Evolutionary conservation across 2,888 invertebrate species (phyloP), one percentile per base, ranked within the genome.

Genomic region (Aplocera efformata): DNA sequence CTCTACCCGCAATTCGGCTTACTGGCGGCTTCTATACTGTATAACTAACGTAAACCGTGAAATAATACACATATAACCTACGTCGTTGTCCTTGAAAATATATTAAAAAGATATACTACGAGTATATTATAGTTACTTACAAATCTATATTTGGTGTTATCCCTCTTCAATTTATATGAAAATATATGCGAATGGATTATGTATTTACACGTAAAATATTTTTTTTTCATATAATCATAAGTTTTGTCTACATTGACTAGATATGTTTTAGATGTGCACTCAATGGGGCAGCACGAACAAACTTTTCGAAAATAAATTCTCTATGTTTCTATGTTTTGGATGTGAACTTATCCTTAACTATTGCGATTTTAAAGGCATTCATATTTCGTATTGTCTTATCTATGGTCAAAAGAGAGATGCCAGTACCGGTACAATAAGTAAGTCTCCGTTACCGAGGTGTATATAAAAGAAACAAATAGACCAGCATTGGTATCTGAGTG

Each of bases 311-410:
- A 85, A 84, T 83, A 84, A 84, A 70, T 68, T 72, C 74, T 82
- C 72, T 78, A 72, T 72, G 58, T 42, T 72, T 79, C 36, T 45
- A 28, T 39, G 39, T 39, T 35, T 45, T 63, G 71, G 67, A 75
- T 56, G 67, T 72, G 67, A 84, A 83, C 78, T 63, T 77, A 82
- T 76, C 63, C 75, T 69, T 79, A 82, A 74, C 84, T 85, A 85
- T 85, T 84, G 85, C 82, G 63, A 76, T 78, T 61, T 50, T 33
- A 71, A 86, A 85, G 86, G 86, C 86, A 83, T 84, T 71, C 75
- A 78, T 85, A 82, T 85, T 78, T 84, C 74, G 85, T 86, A 86
- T 86, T 86, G 86, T 86, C 86, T 84, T 83, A 83, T 76, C 83
- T 84, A 85, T 84, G 84, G 82, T 84, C 83, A 58, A 79, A 79